Evolutionary conservation across 2,797 vertebrate species (phyloP).

Genomic region (Helarctos malayanus): DNA sequence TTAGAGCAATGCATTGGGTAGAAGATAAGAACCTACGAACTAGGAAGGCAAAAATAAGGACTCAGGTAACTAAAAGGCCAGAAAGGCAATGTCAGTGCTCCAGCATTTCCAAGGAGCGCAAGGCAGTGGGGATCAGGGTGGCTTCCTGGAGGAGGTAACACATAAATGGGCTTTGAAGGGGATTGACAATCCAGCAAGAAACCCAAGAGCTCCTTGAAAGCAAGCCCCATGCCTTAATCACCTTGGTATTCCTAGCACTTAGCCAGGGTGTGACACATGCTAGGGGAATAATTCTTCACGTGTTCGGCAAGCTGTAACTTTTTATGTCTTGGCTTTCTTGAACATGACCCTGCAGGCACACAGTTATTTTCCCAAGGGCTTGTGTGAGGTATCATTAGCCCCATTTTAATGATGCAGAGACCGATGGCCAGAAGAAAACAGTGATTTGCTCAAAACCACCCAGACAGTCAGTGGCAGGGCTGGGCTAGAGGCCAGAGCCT

Average conservation of each 20-base stretch:
- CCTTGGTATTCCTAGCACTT: constrained; percentile 74
- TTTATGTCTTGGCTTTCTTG: constrained; percentile 76
- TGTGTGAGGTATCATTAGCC: not conserved
- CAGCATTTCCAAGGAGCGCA: not conserved
- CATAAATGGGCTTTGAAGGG: not conserved
- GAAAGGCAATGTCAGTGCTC: not conserved
- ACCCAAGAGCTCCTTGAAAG: constrained; percentile 63
- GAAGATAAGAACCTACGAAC: not conserved
- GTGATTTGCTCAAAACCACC: not conserved
- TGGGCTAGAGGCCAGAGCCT: not conserved
- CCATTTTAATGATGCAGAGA: constrained; percentile 39
- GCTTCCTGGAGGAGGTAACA: constrained; percentile 6
- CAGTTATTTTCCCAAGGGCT: not conserved
- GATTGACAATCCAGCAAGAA: constrained; percentile 18
- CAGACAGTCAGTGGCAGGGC: not conserved
- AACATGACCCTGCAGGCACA: constrained; percentile 54
- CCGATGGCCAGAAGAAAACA: not conserved
- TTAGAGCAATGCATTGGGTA: not conserved
- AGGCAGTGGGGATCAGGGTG: not conserved
- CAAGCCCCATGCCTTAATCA: constrained; percentile 75
- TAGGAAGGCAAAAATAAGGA: not conserved
- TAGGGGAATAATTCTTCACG: constrained; percentile 69
- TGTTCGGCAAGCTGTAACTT: constrained; percentile 75
- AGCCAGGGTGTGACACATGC: constrained; percentile 74
- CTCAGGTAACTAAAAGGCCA: not conserved